Percentiles rank a stretch among this genome's conserved stretches.
These are phyloP conservation scores for Bombus consobrinus DNA, from an alignment of 1,140 invertebrate species.

Conservation along the genomic window DNA sequence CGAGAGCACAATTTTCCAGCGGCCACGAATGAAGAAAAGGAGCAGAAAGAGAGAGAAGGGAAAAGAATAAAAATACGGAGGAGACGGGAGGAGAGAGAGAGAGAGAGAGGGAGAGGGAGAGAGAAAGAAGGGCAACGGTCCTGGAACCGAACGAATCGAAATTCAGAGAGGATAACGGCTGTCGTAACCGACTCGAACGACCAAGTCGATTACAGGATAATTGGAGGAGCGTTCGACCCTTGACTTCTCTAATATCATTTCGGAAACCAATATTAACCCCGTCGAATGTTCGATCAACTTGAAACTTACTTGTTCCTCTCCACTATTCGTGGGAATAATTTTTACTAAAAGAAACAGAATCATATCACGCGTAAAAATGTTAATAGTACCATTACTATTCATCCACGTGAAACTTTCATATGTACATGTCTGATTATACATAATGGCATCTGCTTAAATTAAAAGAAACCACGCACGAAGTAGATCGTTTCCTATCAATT, in stretches of 20 bases:
- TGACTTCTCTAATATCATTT: slow-evolving; percentile 48
- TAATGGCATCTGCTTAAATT: background rate
- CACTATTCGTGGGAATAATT: background rate
- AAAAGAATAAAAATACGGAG: background rate
- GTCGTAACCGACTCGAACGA: slow-evolving; percentile 34
- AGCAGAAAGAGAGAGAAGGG: background rate
- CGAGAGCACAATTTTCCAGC: slow-evolving; percentile 54
- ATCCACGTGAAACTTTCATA: too few relatives aligned
- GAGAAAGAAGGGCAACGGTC: slow-evolving; percentile 12
- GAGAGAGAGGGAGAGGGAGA: background rate
- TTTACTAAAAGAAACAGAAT: background rate
- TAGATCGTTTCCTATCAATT: background rate
- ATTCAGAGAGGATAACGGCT: slow-evolving; percentile 47
- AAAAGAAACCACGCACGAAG: background rate
- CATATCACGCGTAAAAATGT: background rate
- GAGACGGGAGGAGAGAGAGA: background rate
- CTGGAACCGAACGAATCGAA: slow-evolving; percentile 22
- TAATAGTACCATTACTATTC: background rate
- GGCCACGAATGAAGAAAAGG: slow-evolving; percentile 10
- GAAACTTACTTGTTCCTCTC: slow-evolving; percentile 6
- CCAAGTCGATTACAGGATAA: slow-evolving; percentile 44
- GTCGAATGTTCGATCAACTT: slow-evolving; percentile 36
- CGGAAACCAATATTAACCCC: slow-evolving; percentile 16
- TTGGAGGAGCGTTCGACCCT: slow-evolving; percentile 39
- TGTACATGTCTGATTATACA: background rate